Evolutionary conservation across 1,140 invertebrate species (phyloP).

Genomic region (Colletes gigas): DNA sequence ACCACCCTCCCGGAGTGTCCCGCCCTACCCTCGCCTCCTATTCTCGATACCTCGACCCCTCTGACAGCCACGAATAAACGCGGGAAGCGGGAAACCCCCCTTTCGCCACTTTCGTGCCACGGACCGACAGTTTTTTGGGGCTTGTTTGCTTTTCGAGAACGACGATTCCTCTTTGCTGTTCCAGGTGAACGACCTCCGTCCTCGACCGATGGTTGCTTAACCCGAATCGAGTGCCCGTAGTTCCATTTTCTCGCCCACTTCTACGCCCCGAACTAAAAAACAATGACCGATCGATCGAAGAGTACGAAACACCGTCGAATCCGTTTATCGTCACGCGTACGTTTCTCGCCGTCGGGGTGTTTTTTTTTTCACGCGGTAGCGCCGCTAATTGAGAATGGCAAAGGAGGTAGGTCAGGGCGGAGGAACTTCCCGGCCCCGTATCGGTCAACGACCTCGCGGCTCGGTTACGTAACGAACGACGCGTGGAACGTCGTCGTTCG

Average conservation of each 20-base stretch:
- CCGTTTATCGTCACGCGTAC: background rate
- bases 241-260: too few species aligned
- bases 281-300: too few species aligned
- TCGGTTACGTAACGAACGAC: constrained; percentile 69
- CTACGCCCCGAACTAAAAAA: too few species aligned
- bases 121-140: too few species aligned
- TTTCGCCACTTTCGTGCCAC: background rate
- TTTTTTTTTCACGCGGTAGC: constrained; percentile 28
- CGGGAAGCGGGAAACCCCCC: constrained; percentile 25
- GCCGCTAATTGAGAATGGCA: constrained; percentile 27
- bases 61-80: constrained; percentile 25
- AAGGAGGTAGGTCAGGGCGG: constrained; percentile 62
- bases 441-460: constrained; percentile 76
- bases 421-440: constrained; percentile 65
- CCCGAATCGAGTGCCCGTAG: too few species aligned
- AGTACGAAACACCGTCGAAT: too few species aligned
- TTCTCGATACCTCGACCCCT: constrained; percentile 23
- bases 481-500: constrained; percentile 54
- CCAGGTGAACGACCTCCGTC: too few species aligned
- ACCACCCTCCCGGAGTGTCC: constrained; percentile 48
- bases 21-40: constrained; percentile 46
- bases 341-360: background rate
- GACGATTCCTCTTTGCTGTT: background rate
- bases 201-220: too few species aligned
- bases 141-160: too few species aligned